Evolutionary conservation across 1,140 invertebrate genomes (phyloP), one percentile per base, ranked within the genome.

Genomic region (Drosophila cardini): DNA sequence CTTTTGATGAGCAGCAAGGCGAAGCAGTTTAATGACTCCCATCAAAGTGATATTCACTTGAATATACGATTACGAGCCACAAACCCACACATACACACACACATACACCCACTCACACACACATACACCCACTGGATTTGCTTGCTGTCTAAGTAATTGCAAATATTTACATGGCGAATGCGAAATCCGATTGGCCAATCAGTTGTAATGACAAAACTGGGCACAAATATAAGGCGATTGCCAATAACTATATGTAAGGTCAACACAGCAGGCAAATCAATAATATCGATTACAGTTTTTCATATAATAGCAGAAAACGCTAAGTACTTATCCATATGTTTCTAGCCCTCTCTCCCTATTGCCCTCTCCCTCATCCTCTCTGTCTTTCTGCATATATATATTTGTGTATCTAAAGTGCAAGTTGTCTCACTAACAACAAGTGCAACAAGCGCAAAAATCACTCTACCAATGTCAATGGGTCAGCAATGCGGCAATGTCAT

Each of bases 151-250:
- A 76, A 57, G 53, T 72, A 61, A 70, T 63, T 71, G 72, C 62
- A 58, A 80, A 72, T 76, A 72, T 50, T 84, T 70, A 58, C 80
- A 61, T 69, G 67, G 57, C 58, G 74, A 34, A 62, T 80, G 58
- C 50, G 9, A 46, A 55, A 18, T 77, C 58, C 67, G 78, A 82
- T 82, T 78, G 83, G 67, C 60, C 82, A 87, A 85, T 85, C 83
- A 85, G 67, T 70, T 78, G 50, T 76, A 87, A 87, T 87, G 82
- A 87, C 82, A 87, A 87, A 52, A 80, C 53, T 56, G 77, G 56
- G 79, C 80, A 83, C 82, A 83, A 74, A 83, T 67, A 43, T 21
- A 64, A 43, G 53, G 46, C 53, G 55, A 11, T 73, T 77, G 34
- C 40, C 65, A 73, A 79, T 26, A 26, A 26, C 1, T 26, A 26